Conservation (phyloP, 2,113 vertebrate genomes). For the Neotragus moschatus region DNA sequence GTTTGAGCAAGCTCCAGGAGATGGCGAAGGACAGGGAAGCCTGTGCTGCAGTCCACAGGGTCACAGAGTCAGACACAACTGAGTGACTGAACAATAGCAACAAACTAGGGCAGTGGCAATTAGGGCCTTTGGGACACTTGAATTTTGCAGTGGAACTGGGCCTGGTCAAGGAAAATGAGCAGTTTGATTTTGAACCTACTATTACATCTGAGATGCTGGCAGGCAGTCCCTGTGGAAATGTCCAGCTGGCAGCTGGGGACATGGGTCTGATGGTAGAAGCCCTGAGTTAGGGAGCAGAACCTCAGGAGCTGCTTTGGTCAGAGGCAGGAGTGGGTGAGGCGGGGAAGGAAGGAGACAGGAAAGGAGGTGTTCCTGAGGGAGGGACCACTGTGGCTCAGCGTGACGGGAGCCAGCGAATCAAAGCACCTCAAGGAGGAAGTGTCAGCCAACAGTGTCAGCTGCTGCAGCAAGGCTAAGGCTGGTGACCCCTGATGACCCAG, state of each 20-base stretch:
- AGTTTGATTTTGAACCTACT: not conserved
- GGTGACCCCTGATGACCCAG: not conserved
- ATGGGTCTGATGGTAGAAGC: not conserved
- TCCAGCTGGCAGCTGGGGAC: not conserved
- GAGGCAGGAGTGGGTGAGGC: not conserved
- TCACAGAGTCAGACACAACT: not conserved
- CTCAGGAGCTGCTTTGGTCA: not conserved
- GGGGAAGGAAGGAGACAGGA: not conserved
- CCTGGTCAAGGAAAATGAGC: not conserved
- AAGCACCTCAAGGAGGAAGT: not conserved
- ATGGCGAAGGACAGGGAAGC: not conserved
- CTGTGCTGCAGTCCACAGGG: not conserved
- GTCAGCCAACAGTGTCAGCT: not conserved
- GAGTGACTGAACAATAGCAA: not conserved
- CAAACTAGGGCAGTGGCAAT: not conserved
- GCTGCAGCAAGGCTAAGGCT: not conserved
- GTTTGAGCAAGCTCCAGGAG: not conserved
- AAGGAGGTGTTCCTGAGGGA: fast-evolving
- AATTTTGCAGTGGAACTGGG: not conserved
- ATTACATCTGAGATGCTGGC: not conserved
- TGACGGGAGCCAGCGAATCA: not conserved
- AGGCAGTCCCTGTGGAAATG: not conserved
- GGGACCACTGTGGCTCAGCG: fast-evolving
- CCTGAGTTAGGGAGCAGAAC: not conserved
- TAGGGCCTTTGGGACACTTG: not conserved